Conservation (phyloP, 2,888 invertebrate species). For the Noctua janthina region DNA sequence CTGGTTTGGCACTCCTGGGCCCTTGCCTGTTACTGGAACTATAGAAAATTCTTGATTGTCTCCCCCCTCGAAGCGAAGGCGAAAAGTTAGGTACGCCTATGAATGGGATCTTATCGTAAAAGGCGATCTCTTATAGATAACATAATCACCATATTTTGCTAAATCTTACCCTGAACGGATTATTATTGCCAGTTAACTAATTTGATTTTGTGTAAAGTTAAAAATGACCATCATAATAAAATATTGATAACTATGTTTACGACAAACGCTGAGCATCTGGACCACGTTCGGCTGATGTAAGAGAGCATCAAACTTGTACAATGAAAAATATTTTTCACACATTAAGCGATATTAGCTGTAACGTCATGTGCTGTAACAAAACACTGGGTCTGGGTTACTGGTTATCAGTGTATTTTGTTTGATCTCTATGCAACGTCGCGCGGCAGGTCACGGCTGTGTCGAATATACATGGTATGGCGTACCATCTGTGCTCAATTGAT, state of each 20-base stretch:
- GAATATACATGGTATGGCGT: constrained; percentile 11
- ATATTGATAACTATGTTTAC: constrained; percentile 64
- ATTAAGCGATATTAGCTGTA: constrained; percentile 24
- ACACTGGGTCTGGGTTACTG: constrained; percentile 30
- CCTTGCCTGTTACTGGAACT: not conserved
- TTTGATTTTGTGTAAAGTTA: not conserved
- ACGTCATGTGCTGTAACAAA: constrained; percentile 34
- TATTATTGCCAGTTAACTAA: not conserved
- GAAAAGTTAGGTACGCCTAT: not conserved
- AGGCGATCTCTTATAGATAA: not conserved
- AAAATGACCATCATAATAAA: constrained; percentile 26
- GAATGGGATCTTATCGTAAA: not conserved
- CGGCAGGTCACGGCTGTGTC: constrained; percentile 31
- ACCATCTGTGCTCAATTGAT: constrained; percentile 41
- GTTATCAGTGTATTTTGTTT: constrained; percentile 43
- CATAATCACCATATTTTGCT: not conserved
- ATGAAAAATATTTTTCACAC: constrained; percentile 63
- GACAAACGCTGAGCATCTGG: constrained; percentile 51
- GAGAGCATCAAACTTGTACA: constrained; percentile 42
- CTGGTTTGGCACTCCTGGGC: not conserved
- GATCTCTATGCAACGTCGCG: constrained; percentile 27
- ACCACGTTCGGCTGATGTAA: constrained; percentile 59
- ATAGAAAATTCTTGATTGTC: not conserved
- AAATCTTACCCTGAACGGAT: not conserved
- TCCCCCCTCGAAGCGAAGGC: not conserved